Percentiles rank a stretch among this genome's conserved stretches.
These are phyloP conservation scores for Lacerta bilineata DNA, from an alignment of 2,797 vertebrate species.

Conservation along the genomic window DNA sequence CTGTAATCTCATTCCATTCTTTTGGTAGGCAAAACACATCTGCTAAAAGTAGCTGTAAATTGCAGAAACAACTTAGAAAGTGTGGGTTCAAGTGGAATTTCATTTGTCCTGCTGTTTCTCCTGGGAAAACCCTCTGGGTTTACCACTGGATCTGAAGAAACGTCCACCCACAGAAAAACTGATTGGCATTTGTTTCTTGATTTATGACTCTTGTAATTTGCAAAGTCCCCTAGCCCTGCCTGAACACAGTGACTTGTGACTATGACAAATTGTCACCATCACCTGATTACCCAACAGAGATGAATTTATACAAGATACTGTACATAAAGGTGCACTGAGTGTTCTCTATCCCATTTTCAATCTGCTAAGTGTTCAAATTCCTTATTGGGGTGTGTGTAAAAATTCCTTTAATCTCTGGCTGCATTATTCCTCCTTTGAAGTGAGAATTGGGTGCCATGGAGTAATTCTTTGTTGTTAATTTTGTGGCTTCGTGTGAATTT, in stretches of 20 bases:
- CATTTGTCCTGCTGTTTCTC: too few species aligned
- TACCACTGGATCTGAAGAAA: too few species aligned
- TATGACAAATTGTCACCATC: not conserved
- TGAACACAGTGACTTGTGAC: not conserved
- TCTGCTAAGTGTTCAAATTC: conserved; percentile 1
- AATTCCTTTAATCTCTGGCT: not conserved
- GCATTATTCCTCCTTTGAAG: not conserved
- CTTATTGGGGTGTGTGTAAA: not conserved
- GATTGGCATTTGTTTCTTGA: not conserved
- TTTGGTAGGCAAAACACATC: conserved; percentile 23
- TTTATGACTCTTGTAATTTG: not conserved
- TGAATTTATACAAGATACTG: not conserved
- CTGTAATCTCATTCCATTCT: conserved; percentile 50
- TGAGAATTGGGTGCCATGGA: conserved; percentile 32
- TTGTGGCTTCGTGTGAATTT: conserved; percentile 55
- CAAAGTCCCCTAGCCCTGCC: not conserved
- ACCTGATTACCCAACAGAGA: not conserved
- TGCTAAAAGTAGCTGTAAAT: not conserved
- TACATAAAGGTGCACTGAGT: not conserved
- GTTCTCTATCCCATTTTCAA: not conserved
- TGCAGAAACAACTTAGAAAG: not conserved
- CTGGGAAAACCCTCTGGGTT: too few species aligned
- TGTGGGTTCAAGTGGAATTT: too few species aligned
- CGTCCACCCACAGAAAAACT: too few species aligned
- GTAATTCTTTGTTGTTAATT: conserved; percentile 47